These are phyloP conservation scores for Eueides isabella DNA, from an alignment of 1,140 invertebrate species.

Conservation along the genomic window DNA sequence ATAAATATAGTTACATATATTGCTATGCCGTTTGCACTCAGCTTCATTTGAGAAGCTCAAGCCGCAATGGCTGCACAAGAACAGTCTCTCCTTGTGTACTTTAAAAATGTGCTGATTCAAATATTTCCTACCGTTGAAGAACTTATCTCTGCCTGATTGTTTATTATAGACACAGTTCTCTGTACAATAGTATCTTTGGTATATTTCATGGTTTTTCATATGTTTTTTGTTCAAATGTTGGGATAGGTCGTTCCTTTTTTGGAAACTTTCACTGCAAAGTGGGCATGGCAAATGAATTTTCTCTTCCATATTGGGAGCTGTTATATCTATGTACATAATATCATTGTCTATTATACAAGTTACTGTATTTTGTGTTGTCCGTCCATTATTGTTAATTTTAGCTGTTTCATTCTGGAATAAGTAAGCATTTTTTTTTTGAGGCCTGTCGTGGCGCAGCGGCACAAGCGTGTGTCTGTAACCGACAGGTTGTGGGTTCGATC, in stretches of 20 bases:
- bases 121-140: slow-evolving; percentile 58
- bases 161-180: slow-evolving; percentile 50
- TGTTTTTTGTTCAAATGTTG: slow-evolving; percentile 56
- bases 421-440: background rate
- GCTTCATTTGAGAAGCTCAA: slow-evolving; percentile 42
- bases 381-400: background rate
- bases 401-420: slow-evolving; percentile 16
- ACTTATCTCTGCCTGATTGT: slow-evolving; percentile 45
- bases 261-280: slow-evolving; percentile 51
- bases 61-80: slow-evolving; percentile 45
- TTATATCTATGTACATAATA: slow-evolving; percentile 49
- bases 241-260: slow-evolving; percentile 54
- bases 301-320: slow-evolving; percentile 45
- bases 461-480: no score
- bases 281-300: slow-evolving; percentile 59
- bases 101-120: slow-evolving; percentile 69
- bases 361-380: slow-evolving; percentile 33
- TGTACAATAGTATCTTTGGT: slow-evolving; percentile 55
- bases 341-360: slow-evolving; percentile 41
- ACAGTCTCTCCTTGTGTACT: slow-evolving; percentile 52
- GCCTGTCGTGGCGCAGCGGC: no score
- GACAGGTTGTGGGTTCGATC: no score
- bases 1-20: slow-evolving; percentile 52
- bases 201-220: slow-evolving; percentile 45
- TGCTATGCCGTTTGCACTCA: slow-evolving; percentile 51